Base-by-base conservation (phyloP, 2,113 vertebrate species). In the Oophaga pumilio region DNA sequence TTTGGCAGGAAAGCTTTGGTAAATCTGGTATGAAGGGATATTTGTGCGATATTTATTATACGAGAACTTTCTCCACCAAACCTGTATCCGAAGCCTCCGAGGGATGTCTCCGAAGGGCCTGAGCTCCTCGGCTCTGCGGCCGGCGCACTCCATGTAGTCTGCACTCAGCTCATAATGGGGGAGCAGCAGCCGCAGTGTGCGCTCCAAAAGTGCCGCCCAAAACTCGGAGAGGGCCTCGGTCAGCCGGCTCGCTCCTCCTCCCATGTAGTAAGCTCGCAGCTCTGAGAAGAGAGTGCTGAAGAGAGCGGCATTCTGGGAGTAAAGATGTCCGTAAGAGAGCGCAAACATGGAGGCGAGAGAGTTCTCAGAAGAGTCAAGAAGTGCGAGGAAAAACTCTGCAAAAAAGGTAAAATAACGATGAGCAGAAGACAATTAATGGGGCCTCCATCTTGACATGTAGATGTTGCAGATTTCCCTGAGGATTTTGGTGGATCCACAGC, bases 121-220 rank as follows among this genome's bases (percentile, higher is more conserved):
- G 82, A 97, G 94, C 86, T 96, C 94, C 52, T 95, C 96, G 0
- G 93, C 93, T 50, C 94, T 95, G 89, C 94, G 96, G 33, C 93
- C 95, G 88, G 97, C 95, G 89, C 96, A 97, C 90, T 97, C 95
- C 92, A 97, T 93, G 91, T 97, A 97, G 74, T 96, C 96, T 24
- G 95, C 94, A 64, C 93, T 94, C 89, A 97, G 96, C 91, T 94
- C 94, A 89, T 97, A 97, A 89, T 97, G 96, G 14, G 97, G 97
- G 90, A 97, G 96, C 56, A 98, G 94, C 91, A 97, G 93, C 43
- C 96, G 95, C 88, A 98, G 96, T 76, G 96, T 94, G 43, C 94
- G 94, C 92, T 98, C 96, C 89, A 97, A 93, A 71, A 97, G 93
- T 52, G 94, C 93, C 8, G 94, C 94, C 97, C 97, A 97, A 93